A percentile compares a stretch with the other conserved stretches of the same genome.
phyloP scores from a whole-genome alignment of 2,113 vertebrate species.

The Passer domesticus region DNA sequence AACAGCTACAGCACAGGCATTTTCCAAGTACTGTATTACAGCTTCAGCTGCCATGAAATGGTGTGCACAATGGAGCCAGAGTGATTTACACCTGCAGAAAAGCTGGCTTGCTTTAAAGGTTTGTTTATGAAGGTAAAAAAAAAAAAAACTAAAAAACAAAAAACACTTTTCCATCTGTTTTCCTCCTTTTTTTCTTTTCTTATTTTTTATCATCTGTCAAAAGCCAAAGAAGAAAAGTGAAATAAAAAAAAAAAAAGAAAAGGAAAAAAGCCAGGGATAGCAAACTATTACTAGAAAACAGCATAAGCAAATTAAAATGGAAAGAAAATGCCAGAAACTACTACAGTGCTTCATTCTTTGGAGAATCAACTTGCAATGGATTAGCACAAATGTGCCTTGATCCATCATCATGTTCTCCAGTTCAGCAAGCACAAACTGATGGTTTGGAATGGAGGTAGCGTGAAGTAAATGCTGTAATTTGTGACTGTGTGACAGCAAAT shows the following conservation, averaged over 20 bases:
- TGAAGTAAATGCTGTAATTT: constrained; percentile 67
- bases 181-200: background rate
- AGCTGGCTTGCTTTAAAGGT: background rate
- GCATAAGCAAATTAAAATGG: constrained; percentile 55
- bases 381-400: constrained; percentile 45
- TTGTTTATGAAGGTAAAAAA: background rate
- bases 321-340: constrained; percentile 22
- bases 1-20: background rate
- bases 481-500: constrained; percentile 65
- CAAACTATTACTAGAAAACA: constrained; percentile 23
- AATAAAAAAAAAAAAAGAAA: background rate
- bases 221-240: background rate
- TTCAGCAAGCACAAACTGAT: constrained; percentile 49
- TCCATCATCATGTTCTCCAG: constrained; percentile 53
- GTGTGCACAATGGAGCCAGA: background rate
- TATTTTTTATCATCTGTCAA: background rate
- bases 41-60: constrained; percentile 6
- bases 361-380: constrained; percentile 45
- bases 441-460: constrained; percentile 46
- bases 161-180: background rate
- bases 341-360: constrained; percentile 14
- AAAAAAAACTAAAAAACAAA: background rate
- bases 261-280: background rate
- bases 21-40: constrained; percentile 15
- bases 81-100: constrained; percentile 55